Base-by-base conservation (phyloP, 2,113 vertebrate genomes). In the Campylomormyrus numenius region DNA sequence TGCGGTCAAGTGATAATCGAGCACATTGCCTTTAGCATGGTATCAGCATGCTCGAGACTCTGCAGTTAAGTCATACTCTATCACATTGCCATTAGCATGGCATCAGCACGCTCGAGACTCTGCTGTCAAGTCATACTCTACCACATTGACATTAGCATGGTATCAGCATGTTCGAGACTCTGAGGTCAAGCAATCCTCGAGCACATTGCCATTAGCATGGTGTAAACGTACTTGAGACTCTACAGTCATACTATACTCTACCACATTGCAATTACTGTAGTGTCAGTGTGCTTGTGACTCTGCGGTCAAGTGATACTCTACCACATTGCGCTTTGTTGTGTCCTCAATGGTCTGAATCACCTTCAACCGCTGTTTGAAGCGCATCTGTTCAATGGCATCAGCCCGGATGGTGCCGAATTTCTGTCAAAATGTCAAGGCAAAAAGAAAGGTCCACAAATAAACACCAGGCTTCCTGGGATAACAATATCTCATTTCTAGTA, bases 271-370 rank as follows among this genome's bases (percentile, higher is more conserved):
- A 85, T 13, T 48, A 49, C 1, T 21, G 15, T 83, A 17, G 19
- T 48, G 10, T 46, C 85, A 52, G 85, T 6, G 46, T 58, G 7
- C 46, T 53, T 35, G 31, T 21, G 27, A 56, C 49, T 21, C 31
- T 11, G 49, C 9, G 77, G 21, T 21, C 35, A 85, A n/a, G 11
- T 3, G 2, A 48, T 85, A 85, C 88, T 96, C 95, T 90, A 99
- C 98, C 96, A 99, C 98, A 0, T 99, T 99, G 90, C 98, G 97
- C 90, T 99, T 99, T 0, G 98, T 99, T 0, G 97, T 99, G 62
- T 99, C 98, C 92, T 99, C 98, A 3, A 99, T 97, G 0, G 97
- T 98, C 93, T 99, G 98, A 92, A 99, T 99, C 88, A 99, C 98
- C 90, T 97, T 96, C 92, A 99, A 96, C 49, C 98, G 97, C 94